Conservation (phyloP, 1,140 invertebrate genomes). For the Halictus rubicundus region DNA sequence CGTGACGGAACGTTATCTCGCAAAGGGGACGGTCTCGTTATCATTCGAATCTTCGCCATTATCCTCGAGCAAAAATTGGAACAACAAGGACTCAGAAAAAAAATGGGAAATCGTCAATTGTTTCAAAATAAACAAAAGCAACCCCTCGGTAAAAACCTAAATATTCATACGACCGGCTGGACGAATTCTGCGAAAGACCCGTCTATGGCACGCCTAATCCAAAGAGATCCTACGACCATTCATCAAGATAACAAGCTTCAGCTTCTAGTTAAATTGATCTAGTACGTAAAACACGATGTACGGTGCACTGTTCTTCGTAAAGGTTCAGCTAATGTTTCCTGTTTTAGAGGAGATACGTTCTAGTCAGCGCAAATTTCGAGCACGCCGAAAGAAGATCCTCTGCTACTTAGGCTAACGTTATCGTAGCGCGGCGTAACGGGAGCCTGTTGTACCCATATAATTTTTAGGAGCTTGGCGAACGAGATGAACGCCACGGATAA, state of each 20-base stretch:
- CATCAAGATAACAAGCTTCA: neutral
- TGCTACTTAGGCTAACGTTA: neutral
- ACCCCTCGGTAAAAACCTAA: neutral
- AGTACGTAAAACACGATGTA: no score
- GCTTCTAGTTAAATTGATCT: neutral
- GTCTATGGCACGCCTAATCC: no score
- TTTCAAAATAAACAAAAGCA: neutral
- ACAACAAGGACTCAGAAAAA: constrained; percentile 2
- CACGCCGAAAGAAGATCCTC: neutral
- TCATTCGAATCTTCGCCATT: constrained; percentile 44
- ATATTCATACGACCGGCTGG: constrained; percentile 16
- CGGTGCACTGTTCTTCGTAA: neutral
- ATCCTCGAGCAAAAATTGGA: constrained; percentile 13
- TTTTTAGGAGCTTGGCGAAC: neutral
- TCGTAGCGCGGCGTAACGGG: neutral
- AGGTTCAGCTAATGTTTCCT: neutral
- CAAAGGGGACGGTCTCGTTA: constrained; percentile 24
- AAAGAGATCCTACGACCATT: no score
- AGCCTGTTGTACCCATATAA: neutral
- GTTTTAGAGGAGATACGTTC: neutral
- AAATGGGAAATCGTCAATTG: neutral
- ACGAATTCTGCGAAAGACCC: neutral
- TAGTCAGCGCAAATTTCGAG: no score
- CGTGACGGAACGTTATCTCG: constrained; percentile 9
- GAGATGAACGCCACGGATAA: neutral